These are phyloP conservation scores for Laothoe populi DNA, from an alignment of 2,888 invertebrate species.

Conservation along the genomic window DNA sequence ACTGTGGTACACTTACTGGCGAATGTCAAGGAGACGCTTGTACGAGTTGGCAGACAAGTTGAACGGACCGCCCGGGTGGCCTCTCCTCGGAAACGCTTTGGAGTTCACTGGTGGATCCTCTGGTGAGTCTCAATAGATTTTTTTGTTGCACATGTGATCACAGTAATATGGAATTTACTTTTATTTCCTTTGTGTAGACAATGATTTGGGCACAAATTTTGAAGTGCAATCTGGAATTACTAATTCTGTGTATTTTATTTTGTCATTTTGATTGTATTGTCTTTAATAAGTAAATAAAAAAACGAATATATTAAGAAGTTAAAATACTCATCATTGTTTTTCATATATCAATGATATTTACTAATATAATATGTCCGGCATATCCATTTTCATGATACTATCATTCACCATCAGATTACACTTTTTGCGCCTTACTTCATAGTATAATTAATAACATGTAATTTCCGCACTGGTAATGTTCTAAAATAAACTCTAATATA, in stretches of 20 bases:
- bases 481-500: background rate
- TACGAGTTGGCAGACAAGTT: constrained; percentile 89
- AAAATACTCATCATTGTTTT: no score
- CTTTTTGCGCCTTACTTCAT: background rate
- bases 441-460: background rate
- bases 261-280: no score
- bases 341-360: no score
- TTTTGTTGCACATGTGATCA: no score
- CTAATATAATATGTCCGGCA: no score
- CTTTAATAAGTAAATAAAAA: no score
- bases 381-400: background rate
- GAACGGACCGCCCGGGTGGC: constrained; percentile 89
- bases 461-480: background rate
- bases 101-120: constrained; percentile 90
- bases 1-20: constrained; percentile 91
- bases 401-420: background rate
- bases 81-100: constrained; percentile 90
- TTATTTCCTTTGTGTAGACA: no score
- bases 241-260: no score
- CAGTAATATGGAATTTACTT: no score
- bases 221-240: no score
- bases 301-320: no score
- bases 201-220: no score
- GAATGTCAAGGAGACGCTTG: constrained; percentile 88
- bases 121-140: constrained; percentile 79